phyloP scores from a whole-genome alignment of 2,888 invertebrate genomes.

The Crematogaster levior region DNA sequence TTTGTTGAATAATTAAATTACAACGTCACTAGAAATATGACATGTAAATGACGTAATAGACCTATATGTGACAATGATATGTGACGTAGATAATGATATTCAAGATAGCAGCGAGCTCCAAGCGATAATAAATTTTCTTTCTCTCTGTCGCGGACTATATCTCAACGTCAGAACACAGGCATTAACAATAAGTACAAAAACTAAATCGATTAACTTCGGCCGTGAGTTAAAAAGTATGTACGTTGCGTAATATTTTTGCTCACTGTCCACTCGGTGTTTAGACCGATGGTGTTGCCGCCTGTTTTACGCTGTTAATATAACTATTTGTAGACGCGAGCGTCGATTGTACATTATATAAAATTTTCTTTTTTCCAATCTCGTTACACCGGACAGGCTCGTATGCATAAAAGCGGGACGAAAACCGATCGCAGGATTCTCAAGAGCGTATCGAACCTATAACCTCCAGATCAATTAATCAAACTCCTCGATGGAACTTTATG shows the following conservation, averaged over 20 bases:
- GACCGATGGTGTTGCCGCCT: constrained; percentile 48
- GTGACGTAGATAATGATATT: constrained; percentile 35
- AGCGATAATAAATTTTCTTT: constrained; percentile 50
- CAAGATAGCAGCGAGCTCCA: constrained; percentile 2
- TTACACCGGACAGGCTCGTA: constrained; percentile 54
- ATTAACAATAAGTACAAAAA: constrained; percentile 60
- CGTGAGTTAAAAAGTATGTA: constrained; percentile 55
- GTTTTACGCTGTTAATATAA: constrained; percentile 65
- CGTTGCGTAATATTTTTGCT: constrained; percentile 60
- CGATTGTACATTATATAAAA: constrained; percentile 48
- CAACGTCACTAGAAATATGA: not conserved
- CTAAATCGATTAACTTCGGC: constrained; percentile 65
- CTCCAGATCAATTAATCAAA: constrained; percentile 71
- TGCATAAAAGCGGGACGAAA: constrained; percentile 63
- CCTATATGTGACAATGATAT: constrained; percentile 30
- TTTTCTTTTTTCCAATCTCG: constrained; percentile 60
- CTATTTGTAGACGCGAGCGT: constrained; percentile 66
- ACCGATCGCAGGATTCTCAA: constrained; percentile 65
- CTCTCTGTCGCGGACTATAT: constrained; percentile 19
- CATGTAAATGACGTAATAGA: constrained; percentile 24
- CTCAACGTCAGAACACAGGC: constrained; percentile 52
- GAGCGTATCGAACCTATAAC: constrained; percentile 69
- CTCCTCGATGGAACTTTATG: constrained; percentile 55
- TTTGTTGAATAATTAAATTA: constrained; percentile 15
- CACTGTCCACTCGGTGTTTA: constrained; percentile 41